These are phyloP conservation scores for Diprion similis DNA, from an alignment of 1,140 invertebrate genomes.

Conservation along the genomic window DNA sequence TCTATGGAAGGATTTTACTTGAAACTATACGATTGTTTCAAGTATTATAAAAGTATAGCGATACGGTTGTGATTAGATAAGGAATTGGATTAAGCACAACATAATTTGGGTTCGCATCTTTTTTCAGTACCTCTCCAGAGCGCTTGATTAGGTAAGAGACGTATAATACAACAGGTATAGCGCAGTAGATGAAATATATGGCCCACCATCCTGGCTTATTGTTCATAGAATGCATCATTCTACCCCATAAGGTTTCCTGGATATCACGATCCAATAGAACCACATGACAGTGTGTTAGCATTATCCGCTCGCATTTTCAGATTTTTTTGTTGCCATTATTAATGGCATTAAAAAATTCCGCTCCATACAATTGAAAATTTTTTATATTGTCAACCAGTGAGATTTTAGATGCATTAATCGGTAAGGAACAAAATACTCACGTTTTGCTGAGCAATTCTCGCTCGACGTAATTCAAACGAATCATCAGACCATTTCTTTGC, in stretches of 20 bases:
- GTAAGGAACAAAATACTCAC: conserved; percentile 65
- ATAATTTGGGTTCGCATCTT: conserved; percentile 12
- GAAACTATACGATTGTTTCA: background rate
- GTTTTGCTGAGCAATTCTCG: conserved; percentile 78
- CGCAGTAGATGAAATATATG: conserved; percentile 77
- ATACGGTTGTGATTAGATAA: conserved; percentile 8
- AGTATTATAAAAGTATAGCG: conserved; percentile 10
- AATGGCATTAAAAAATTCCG: background rate
- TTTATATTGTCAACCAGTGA: background rate
- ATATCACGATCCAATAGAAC: background rate
- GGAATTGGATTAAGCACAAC: background rate
- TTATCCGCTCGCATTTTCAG: conserved; percentile 5
- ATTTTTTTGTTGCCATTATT: conserved; percentile 12
- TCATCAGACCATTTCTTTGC: conserved; percentile 83
- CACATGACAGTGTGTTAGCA: conserved; percentile 25
- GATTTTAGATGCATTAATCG: too few relatives aligned
- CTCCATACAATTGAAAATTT: background rate
- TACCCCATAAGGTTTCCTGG: conserved; percentile 75
- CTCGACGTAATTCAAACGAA: conserved; percentile 86
- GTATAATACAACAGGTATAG: conserved; percentile 75
- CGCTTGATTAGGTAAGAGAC: conserved; percentile 72
- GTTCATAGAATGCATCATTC: conserved; percentile 74
- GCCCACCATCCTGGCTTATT: conserved; percentile 82
- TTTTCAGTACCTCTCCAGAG: conserved; percentile 69
- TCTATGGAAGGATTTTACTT: background rate